These are phyloP conservation scores for Coenonympha arcania DNA, from an alignment of 2,888 invertebrate species.

Conservation along the genomic window DNA sequence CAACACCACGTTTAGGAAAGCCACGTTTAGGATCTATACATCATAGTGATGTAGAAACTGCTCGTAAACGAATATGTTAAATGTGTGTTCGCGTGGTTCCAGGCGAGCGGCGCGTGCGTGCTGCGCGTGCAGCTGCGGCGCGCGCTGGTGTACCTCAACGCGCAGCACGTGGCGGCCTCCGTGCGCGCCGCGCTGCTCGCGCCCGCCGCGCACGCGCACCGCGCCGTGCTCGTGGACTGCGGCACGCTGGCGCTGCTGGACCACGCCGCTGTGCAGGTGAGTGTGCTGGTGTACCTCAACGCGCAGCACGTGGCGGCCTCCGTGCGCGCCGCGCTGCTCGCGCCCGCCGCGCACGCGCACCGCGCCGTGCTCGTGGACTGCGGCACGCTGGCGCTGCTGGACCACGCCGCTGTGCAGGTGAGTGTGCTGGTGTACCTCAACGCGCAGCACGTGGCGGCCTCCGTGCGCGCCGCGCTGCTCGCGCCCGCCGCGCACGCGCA, in stretches of 20 bases:
- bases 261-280: slow-evolving; percentile 70
- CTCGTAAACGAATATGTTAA: too few relatives aligned
- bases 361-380: slow-evolving; percentile 75
- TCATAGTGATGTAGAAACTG: too few relatives aligned
- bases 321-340: too few relatives aligned
- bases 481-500: too few relatives aligned
- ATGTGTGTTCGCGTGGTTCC: not conserved
- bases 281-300: too few relatives aligned
- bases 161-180: slow-evolving; percentile 35
- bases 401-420: slow-evolving; percentile 79
- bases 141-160: slow-evolving; percentile 77
- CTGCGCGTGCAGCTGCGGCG: slow-evolving; percentile 50
- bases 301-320: too few relatives aligned
- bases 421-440: too few relatives aligned
- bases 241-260: slow-evolving; percentile 77
- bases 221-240: slow-evolving; percentile 75
- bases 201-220: slow-evolving; percentile 33
- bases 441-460: too few relatives aligned
- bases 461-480: too few relatives aligned
- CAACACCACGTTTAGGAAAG: too few relatives aligned
- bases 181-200: slow-evolving; percentile 25
- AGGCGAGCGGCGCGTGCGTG: slow-evolving; percentile 36
- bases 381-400: slow-evolving; percentile 75
- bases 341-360: slow-evolving; percentile 54
- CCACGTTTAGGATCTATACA: too few relatives aligned